Percentiles rank a stretch among this genome's conserved stretches.
Conservation (phyloP, 64 coral and sea anemone genomes). For the Catalaphyllia jardinei region DNA sequence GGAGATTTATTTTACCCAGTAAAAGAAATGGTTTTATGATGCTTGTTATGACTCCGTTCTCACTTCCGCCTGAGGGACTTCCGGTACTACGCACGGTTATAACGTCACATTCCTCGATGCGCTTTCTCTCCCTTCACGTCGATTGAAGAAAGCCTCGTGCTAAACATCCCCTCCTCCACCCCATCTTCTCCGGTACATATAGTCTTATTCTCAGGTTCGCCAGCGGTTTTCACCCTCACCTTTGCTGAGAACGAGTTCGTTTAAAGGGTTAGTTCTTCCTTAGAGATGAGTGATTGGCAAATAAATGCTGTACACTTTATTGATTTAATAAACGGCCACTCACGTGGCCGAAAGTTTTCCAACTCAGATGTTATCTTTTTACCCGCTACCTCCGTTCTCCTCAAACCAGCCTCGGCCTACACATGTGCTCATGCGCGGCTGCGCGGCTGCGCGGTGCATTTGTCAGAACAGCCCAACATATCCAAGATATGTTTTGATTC, state of each 20-base stretch:
- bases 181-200: neutral
- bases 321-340: slow-evolving; percentile 1
- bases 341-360: neutral
- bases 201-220: too few relatives aligned
- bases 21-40: slow-evolving; percentile 22
- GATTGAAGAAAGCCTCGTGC: neutral
- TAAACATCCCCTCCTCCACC: neutral
- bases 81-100: neutral
- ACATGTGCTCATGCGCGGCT: neutral
- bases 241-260: slow-evolving; percentile 5
- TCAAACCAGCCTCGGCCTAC: neutral
- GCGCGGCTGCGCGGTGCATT: too few relatives aligned
- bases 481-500: too few relatives aligned
- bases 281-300: neutral
- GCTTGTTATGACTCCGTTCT: slow-evolving; percentile 14
- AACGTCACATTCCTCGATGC: neutral
- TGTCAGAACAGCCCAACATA: too few relatives aligned
- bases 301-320: neutral
- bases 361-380: neutral
- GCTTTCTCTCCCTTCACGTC: neutral
- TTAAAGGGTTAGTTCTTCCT: neutral
- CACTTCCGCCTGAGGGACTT: neutral
- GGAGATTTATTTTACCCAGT: slow-evolving; percentile 20
- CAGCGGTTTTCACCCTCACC: slow-evolving; percentile 9
- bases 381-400: neutral